phyloP scores from a whole-genome alignment of 2,797 vertebrate genomes.

The Xenentodon cancila region DNA sequence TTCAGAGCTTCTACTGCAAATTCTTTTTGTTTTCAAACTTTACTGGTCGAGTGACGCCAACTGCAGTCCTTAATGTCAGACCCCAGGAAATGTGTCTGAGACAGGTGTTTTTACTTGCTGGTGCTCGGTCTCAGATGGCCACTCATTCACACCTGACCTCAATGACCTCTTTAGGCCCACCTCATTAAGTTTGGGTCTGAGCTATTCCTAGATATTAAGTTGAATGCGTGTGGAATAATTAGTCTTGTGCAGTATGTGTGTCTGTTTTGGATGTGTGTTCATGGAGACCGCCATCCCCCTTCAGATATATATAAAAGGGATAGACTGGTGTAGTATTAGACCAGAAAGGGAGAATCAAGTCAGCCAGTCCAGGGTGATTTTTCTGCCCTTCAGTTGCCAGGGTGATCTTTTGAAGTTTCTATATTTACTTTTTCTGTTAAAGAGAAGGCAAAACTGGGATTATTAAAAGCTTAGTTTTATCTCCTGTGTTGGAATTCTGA shows the following conservation, averaged over 20 bases:
- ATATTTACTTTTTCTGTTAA: not conserved
- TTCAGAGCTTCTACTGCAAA: too few species aligned
- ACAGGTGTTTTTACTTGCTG: not conserved
- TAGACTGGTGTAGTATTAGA: slow-evolving; percentile 32
- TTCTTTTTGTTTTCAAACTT: too few species aligned
- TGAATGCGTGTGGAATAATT: slow-evolving; percentile 35
- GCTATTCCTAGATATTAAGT: slow-evolving; percentile 53
- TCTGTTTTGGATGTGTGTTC: slow-evolving; percentile 54
- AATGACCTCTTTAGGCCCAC: slow-evolving; percentile 40
- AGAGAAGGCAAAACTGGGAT: too few species aligned
- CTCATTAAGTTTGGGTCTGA: slow-evolving; percentile 37
- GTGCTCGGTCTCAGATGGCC: slow-evolving; percentile 37
- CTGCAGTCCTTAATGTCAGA: not conserved
- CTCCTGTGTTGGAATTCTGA: too few species aligned
- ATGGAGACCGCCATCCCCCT: slow-evolving; percentile 58
- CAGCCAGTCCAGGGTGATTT: slow-evolving; percentile 40
- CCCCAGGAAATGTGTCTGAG: too few species aligned
- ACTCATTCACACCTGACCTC: slow-evolving; percentile 31
- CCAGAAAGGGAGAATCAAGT: slow-evolving; percentile 45
- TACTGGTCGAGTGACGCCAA: not conserved
- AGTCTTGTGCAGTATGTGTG: slow-evolving; percentile 21
- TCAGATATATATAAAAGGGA: slow-evolving; percentile 69
- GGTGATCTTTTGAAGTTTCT: slow-evolving; percentile 22
- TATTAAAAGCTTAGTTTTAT: too few species aligned
- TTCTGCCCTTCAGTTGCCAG: slow-evolving; percentile 35